phyloP scores from a whole-genome alignment of 2,113 vertebrate genomes.

The Elephantulus edwardii region DNA sequence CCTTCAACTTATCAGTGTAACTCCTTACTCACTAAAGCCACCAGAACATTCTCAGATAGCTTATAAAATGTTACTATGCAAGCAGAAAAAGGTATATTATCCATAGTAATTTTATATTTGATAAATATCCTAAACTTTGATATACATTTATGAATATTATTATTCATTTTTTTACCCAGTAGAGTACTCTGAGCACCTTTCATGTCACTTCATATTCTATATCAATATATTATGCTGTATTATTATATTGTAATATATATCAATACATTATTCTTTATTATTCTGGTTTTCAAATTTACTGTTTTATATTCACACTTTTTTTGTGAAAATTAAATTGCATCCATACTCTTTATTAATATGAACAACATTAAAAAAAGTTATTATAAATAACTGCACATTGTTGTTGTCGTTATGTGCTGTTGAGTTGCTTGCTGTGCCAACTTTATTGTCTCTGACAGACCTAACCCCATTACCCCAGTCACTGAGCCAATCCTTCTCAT shows the following conservation, averaged over 20 bases:
- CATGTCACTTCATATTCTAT: not conserved
- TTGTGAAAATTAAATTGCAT: not conserved
- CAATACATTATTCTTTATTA: not conserved
- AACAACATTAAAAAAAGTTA: not conserved
- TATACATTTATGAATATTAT: not conserved
- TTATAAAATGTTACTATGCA: not conserved
- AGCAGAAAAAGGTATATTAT: not conserved
- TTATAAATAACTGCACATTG: not conserved
- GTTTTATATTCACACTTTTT: not conserved
- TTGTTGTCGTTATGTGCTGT: too few relatives aligned
- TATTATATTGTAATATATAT: too few relatives aligned
- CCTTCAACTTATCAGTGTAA: too few relatives aligned
- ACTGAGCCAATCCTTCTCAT: too few relatives aligned
- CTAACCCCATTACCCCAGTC: too few relatives aligned
- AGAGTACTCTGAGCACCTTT: not conserved
- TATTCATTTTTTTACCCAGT: not conserved
- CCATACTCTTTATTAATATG: not conserved
- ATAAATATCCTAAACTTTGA: not conserved
- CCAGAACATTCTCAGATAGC: too few relatives aligned
- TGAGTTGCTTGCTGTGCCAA: too few relatives aligned
- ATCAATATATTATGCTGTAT: not conserved
- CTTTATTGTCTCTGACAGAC: too few relatives aligned
- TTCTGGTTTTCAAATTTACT: not conserved
- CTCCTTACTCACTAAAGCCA: too few relatives aligned
- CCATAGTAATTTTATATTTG: not conserved